Base-by-base conservation (phyloP, 2,888 invertebrate species). In the Leptopilina myrica region DNA sequence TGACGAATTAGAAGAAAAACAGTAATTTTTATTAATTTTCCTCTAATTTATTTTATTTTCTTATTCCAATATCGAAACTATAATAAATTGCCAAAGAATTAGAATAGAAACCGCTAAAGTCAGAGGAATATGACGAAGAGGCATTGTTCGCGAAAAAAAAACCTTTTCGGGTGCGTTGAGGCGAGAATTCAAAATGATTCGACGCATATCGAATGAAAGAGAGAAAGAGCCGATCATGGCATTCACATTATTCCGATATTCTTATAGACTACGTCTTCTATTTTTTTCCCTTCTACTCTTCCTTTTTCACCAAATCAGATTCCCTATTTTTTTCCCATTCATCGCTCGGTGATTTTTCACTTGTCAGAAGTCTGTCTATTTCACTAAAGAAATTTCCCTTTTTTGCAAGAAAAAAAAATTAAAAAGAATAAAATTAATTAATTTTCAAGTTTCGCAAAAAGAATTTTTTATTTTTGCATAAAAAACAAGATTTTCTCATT, bases 131-230 rank as follows among this genome's bases (percentile, higher is more conserved):
- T 79, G 82, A 80, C 69, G 81, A 76, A 76, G 67, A 79, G 75
- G 79, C 75, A 80, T 85, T 85, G 85, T 85, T 86, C 84, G 81
- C 76, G 80, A 33, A 33, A 33, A 33, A 65, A 80, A 86, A 84
- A 83, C 85, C 85, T 84, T 84, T 85, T 85, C 80, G 81, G 67
- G 78, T 79, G 64, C 83, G 79, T 76, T 82, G 84, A 84, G 79
- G 78, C 80, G 82, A 76, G 82, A 84, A 84, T 83, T 79, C 65
- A 64, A 80, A 84, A 81, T 83, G 82, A 81, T 82, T 77, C 80
- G 79, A 53, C 76, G 85, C 84, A 83, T 84, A 84, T 86, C 84
- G 83, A 85, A 85, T 81, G 80, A 82, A 79, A 46, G 46, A 81
- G 83, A 85, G 84, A 80, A 79, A 82, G 79, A 81, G 81, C 80